Conservation (phyloP, 2,888 invertebrate genomes). For the Zaprionus obscuricornis region DNA sequence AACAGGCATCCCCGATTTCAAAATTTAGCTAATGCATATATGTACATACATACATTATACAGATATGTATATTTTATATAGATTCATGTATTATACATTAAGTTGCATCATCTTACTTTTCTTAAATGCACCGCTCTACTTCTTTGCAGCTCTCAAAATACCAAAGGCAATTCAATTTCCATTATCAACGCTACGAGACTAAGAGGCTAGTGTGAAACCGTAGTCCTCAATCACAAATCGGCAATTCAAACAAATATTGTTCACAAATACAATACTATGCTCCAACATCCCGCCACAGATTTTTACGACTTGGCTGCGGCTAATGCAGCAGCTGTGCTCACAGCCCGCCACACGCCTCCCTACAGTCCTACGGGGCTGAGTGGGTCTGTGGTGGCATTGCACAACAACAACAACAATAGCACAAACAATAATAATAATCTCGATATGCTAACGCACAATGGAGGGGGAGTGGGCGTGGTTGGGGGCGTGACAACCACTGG, state of each 20-base stretch:
- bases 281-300: constrained; percentile 84
- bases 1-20: too few species aligned
- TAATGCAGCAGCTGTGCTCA: constrained; percentile 82
- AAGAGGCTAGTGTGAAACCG: too few species aligned
- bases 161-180: constrained; percentile 50
- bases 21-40: too few species aligned
- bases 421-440: constrained; percentile 75
- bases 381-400: constrained; percentile 68
- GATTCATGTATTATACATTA: too few species aligned
- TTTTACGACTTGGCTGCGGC: constrained; percentile 83
- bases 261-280: constrained; percentile 67
- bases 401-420: constrained; percentile 76
- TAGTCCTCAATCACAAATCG: too few species aligned
- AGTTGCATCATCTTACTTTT: too few species aligned
- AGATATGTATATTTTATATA: too few species aligned
- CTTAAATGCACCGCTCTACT: too few species aligned
- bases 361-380: constrained; percentile 82
- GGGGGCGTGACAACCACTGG: constrained; percentile 42
- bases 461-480: constrained; percentile 49
- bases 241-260: constrained; percentile 1
- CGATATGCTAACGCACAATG: constrained; percentile 82
- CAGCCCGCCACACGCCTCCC: constrained; percentile 83
- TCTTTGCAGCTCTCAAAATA: constrained; percentile 65
- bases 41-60: too few species aligned
- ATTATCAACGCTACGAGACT: too few species aligned